These are phyloP conservation scores for Daboia siamensis DNA, from an alignment of 2,113 vertebrate genomes.

Conservation along the genomic window DNA sequence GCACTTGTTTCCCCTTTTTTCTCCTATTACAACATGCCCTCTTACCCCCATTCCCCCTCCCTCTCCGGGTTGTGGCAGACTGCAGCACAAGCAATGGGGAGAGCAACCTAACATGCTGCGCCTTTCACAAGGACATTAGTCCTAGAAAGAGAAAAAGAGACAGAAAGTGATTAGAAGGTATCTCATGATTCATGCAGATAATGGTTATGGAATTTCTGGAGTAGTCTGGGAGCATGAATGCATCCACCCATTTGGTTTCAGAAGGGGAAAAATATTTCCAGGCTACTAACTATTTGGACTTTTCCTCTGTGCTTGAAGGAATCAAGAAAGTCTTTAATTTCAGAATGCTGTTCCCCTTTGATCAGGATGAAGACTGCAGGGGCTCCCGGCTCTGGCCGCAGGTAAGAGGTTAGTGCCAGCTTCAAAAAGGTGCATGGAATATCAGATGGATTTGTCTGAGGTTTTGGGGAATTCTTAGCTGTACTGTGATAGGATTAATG, in stretches of 20 bases:
- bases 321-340: neutral
- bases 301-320: no score
- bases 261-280: no score
- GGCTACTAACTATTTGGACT: no score
- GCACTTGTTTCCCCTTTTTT: neutral
- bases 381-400: no score
- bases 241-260: no score
- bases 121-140: neutral
- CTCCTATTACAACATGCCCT: neutral
- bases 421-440: neutral
- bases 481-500: neutral
- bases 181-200: neutral
- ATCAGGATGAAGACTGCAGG: neutral
- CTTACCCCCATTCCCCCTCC: neutral
- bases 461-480: neutral
- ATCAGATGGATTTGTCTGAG: no score
- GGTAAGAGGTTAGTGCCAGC: neutral
- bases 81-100: neutral
- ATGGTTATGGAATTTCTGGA: neutral
- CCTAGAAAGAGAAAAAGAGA: neutral
- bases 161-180: neutral
- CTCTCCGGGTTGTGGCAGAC: neutral
- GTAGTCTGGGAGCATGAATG: neutral
- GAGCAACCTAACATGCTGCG: neutral
- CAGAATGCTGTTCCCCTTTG: neutral